These are phyloP conservation scores for Falco rusticolus DNA, from an alignment of 2,797 vertebrate species.

Conservation along the genomic window DNA sequence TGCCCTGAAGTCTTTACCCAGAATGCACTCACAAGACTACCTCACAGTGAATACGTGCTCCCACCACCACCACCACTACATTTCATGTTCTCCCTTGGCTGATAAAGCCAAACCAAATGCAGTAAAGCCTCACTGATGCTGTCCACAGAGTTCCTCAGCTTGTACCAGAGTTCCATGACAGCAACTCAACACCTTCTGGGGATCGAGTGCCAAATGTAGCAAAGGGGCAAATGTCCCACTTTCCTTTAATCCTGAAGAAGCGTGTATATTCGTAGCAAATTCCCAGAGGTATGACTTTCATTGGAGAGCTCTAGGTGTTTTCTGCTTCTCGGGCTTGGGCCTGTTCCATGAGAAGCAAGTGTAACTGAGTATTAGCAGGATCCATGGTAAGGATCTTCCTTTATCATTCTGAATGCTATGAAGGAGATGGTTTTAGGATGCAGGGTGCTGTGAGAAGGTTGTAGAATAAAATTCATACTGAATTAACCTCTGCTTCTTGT, in stretches of 20 bases:
- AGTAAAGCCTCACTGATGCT: not conserved
- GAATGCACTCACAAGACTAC: not conserved
- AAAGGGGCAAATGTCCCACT: not conserved
- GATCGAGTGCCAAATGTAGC: not conserved
- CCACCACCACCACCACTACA: not conserved
- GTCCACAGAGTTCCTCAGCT: not conserved
- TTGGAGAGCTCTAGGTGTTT: not conserved
- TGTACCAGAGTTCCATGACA: not conserved
- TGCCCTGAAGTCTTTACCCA: not conserved
- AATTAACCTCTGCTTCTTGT: not conserved
- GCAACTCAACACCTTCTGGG: not conserved
- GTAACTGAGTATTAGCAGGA: not conserved
- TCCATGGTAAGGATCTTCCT: not conserved
- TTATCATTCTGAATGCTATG: not conserved
- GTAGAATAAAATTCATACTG: not conserved
- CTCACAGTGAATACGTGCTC: fast-evolving
- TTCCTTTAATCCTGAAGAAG: not conserved
- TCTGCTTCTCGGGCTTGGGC: not conserved
- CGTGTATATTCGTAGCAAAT: not conserved
- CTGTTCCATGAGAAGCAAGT: not conserved
- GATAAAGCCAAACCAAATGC: not conserved
- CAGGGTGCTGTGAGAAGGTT: not conserved
- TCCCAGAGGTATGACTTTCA: not conserved
- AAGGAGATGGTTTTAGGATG: not conserved
- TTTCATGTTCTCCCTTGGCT: not conserved